These are phyloP conservation scores for Hermaeophaga mercurialis DNA, from an alignment of 2,888 invertebrate genomes.

Conservation along the genomic window DNA sequence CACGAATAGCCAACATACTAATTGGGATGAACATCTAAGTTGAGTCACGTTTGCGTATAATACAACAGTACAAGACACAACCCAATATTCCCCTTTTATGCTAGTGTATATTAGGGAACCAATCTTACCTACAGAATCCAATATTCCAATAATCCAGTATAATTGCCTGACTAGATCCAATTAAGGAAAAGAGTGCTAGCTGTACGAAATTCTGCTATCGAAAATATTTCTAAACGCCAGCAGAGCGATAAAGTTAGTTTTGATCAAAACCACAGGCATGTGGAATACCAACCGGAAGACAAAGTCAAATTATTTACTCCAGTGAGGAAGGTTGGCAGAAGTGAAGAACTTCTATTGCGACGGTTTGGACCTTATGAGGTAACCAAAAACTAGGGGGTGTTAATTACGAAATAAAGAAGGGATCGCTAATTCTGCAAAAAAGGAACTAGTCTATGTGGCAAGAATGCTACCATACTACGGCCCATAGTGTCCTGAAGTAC, in stretches of 20 bases:
- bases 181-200: conserved; percentile 15
- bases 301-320: background rate
- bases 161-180: background rate
- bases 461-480: background rate
- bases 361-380: background rate
- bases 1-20: conserved; percentile 29
- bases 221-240: background rate
- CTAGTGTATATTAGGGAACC: conserved; percentile 14
- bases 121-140: conserved; percentile 16
- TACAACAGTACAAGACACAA: conserved; percentile 23
- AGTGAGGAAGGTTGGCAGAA: background rate
- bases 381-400: background rate
- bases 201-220: conserved; percentile 5
- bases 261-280: background rate
- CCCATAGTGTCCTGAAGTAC: background rate
- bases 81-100: conserved; percentile 14
- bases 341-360: background rate
- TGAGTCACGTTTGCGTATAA: conserved; percentile 26
- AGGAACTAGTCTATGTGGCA: background rate
- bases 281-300: background rate
- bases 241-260: background rate
- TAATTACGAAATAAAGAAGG: background rate
- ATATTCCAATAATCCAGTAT: background rate
- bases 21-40: no score
- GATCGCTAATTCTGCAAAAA: no score